Evolutionary conservation across 2,113 vertebrate species (phyloP).

Genomic region (Vimba vimba): DNA sequence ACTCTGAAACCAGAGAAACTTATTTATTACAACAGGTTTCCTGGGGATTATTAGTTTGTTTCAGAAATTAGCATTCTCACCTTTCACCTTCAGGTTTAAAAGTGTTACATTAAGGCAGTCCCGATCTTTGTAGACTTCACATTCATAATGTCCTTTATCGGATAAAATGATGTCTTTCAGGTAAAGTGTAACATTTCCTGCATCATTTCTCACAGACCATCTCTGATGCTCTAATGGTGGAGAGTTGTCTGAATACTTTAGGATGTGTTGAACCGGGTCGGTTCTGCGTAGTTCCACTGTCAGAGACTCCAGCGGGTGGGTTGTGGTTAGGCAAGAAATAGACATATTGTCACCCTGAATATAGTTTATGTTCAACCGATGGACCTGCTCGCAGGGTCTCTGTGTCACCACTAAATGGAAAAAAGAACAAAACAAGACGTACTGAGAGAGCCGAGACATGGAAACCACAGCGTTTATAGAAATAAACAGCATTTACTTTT

Average conservation of each 20-base stretch:
- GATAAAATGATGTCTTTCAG: background rate
- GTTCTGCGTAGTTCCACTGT: background rate
- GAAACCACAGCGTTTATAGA: background rate
- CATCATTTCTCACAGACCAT: conserved; percentile 9
- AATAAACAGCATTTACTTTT: background rate
- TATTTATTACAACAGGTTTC: background rate
- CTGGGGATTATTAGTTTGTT: background rate
- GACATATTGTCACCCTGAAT: background rate
- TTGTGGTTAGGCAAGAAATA: conserved; percentile 21
- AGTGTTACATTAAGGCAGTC: background rate
- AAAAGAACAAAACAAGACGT: background rate
- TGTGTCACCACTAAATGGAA: background rate
- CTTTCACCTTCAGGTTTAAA: background rate
- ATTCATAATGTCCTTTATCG: background rate
- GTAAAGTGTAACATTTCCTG: background rate
- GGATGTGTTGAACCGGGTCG: background rate
- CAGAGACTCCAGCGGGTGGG: background rate
- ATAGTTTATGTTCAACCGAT: background rate
- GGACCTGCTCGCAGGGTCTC: background rate
- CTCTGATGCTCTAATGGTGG: background rate
- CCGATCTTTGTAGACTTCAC: background rate
- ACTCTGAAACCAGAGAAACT: background rate
- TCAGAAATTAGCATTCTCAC: background rate
- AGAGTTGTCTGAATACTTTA: background rate
- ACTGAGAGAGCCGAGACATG: background rate